Base-by-base conservation (phyloP, 2,113 vertebrate genomes). In the Mustela lutreola region DNA sequence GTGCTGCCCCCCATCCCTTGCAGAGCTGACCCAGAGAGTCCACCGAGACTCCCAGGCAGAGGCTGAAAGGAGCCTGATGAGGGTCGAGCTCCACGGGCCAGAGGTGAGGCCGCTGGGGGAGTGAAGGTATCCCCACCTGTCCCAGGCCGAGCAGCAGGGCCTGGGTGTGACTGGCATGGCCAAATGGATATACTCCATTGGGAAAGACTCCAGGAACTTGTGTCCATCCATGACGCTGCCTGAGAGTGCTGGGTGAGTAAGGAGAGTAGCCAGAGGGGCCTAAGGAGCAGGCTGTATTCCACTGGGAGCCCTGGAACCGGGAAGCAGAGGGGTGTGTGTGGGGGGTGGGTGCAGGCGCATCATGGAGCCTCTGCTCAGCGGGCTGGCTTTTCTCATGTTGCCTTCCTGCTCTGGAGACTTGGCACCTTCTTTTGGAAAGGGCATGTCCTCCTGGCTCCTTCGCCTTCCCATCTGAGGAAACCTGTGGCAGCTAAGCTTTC, bases 401-500 rank as follows among this genome's bases (percentile, higher is more conserved):
- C 42, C 71, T 92, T 95, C 65, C 86, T 97, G 42, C 80, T 94
- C 70, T 58, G 88, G 89, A 94, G 80, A 79, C 76, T 94, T n/a
- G 11, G 18, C 0, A 5, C 63, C 63, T 85, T 95, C 63, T 91
- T 0, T 81, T 88, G 94, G 53, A 82, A 31, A 42, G 96, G 93
- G 95, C 10, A 0, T 4, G 97, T 65, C 98, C 98, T 95, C 98
- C 98, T 1, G 98, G 98, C 15, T 98, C 96, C 2, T 67, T 91
- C 63, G 97, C 98, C 98, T 87, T 97, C 15, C 97, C 21, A 1
- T 98, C 24, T 39, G 98, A 39, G 98, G 98, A 94, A 98, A 98
- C 78, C 78, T 98, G 39, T 96, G 98, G 97, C 98, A 98, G 45
- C 97, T 98, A n/a, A 97, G 91, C 84, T 98, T 99, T 56, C 97